phyloP scores from a whole-genome alignment of 2,113 vertebrate genomes.

The Crotalus horridus region DNA sequence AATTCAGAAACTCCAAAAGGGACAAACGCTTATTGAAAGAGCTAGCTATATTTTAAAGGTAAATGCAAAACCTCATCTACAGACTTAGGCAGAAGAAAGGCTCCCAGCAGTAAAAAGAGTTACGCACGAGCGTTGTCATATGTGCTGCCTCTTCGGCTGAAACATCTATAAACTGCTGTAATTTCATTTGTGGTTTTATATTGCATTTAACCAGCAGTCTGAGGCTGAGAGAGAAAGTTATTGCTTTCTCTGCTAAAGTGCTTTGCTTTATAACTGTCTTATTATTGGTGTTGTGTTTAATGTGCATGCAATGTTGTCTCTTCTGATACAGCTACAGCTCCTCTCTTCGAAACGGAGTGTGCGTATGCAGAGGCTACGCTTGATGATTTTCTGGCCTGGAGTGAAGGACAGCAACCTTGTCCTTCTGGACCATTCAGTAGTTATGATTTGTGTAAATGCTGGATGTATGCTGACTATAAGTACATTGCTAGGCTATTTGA shows the following conservation, averaged over 20 bases:
- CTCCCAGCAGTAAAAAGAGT: background rate
- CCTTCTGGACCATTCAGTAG: constrained; percentile 74
- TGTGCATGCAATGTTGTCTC: constrained; percentile 35
- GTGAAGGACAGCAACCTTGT: constrained; percentile 46
- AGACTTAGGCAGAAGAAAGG: background rate
- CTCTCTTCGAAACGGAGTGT: constrained; percentile 91
- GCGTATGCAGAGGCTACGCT: constrained; percentile 80
- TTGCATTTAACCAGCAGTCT: constrained; percentile 33
- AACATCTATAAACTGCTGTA: constrained; percentile 4
- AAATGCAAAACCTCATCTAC: background rate
- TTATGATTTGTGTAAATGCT: constrained; percentile 77
- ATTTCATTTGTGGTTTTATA: background rate
- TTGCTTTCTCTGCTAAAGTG: constrained; percentile 19
- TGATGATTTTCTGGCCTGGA: constrained; percentile 84
- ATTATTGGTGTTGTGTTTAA: constrained; percentile 29
- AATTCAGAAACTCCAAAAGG: background rate
- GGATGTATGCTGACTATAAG: constrained; percentile 98
- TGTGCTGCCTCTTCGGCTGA: constrained; percentile 28
- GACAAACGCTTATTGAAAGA: background rate
- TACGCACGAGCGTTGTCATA: constrained; percentile 15
- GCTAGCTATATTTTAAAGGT: background rate
- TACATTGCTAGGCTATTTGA: constrained; percentile 85
- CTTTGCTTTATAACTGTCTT: background rate
- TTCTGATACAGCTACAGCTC: constrained; percentile 70
- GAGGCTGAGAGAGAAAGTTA: constrained; percentile 2